Base-by-base conservation (phyloP, 2,113 vertebrate genomes). In the Perccottus glenii region DNA sequence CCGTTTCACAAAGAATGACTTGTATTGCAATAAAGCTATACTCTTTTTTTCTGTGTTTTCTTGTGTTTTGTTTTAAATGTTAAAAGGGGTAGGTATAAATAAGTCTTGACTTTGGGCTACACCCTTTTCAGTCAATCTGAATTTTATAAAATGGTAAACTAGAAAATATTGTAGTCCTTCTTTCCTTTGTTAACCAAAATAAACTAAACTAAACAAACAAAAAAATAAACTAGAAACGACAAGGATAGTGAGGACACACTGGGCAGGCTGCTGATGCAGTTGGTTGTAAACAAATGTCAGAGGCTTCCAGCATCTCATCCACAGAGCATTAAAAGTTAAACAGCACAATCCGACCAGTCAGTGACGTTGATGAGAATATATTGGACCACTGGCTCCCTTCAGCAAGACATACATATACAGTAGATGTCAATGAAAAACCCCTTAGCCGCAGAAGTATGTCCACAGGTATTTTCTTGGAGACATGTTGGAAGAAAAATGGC, bases 371-470 rank as follows among this genome's bases (percentile, higher is more conserved):
- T 57, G 46, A 64, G 60, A 72, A 65, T 33, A 15, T 45, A 15
- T 1, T 52, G 27, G 43, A 62, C 46, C 45, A 27, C 51, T 11
- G 27, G 53, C 48, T 40, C 5, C 32, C 69, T 67, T 60, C 67
- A 62, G n/a, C 52, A 4, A 3, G 6, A 47, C 51, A 60, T 42
- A 32, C 43, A 61, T 43, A 33, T 47, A 42, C 46, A 11, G 9
- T 56, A 45, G 45, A 40, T 40, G 38, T 2, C 38, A 78, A 77
- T 81, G 53, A 84, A 85, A 79, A 77, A 15, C 60, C 47, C 27
- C 64, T 74, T 77, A 73, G 51, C 46, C 48, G 0, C 33, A 73
- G 57, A 78, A 85, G 80, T 83, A 71, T 79, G 60, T 84, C 79
- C 52, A 69, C 11, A 19, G 64, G 63, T 80, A 58, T 60, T 50